Evolutionary conservation across 1,140 invertebrate species (phyloP).

Genomic region (Sycophaga agraensis): DNA sequence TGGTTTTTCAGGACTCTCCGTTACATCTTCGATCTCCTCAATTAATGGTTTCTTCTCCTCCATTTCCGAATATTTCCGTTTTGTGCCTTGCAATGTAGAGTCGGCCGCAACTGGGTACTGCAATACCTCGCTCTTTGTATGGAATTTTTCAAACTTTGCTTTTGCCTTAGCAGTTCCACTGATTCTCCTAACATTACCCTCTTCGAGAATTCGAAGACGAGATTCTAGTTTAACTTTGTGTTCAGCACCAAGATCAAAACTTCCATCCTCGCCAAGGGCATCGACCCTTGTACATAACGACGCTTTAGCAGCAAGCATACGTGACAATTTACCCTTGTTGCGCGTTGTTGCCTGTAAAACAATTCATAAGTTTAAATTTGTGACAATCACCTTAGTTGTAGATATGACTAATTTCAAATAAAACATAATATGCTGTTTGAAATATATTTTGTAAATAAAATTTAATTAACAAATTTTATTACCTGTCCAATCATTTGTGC

Average conservation of each 20-base stretch:
- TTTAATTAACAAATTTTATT: background rate
- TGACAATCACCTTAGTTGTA: no score
- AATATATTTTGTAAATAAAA: no score
- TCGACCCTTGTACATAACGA: conserved; percentile 91
- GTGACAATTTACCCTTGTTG: conserved; percentile 93
- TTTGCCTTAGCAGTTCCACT: conserved; percentile 86
- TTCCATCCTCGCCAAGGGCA: conserved; percentile 88
- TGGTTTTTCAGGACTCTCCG: conserved; percentile 35
- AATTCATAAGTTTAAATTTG: background rate
- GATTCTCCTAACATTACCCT: conserved; percentile 78
- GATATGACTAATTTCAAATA: no score
- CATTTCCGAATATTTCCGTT: conserved; percentile 46
- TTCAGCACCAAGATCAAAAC: conserved; percentile 79
- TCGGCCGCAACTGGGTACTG: conserved; percentile 66
- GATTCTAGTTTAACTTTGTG: conserved; percentile 86
- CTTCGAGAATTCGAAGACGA: conserved; percentile 76
- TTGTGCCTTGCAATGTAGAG: conserved; percentile 59
- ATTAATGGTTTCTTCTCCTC: conserved; percentile 56
- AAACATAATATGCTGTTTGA: no score
- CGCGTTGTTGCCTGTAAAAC: conserved; percentile 6
- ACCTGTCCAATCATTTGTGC: conserved; percentile 86
- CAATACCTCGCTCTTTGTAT: conserved; percentile 73
- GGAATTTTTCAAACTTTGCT: conserved; percentile 89
- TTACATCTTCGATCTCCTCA: conserved; percentile 43
- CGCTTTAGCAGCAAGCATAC: conserved; percentile 96